Base-by-base conservation (phyloP, 2,888 invertebrate species). In the Heliconius sara region DNA sequence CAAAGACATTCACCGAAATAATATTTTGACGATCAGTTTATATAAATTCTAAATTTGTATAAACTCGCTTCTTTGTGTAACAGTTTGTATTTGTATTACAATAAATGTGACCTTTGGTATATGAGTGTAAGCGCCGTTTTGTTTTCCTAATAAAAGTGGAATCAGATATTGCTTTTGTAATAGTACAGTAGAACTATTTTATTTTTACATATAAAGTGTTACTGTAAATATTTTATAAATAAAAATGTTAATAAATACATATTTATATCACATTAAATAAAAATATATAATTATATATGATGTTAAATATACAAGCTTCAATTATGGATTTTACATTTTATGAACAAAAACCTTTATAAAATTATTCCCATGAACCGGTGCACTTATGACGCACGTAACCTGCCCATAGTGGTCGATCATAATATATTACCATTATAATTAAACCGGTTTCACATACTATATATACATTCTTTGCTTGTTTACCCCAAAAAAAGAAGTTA, bases 61-160 rank as follows among this genome's bases (percentile, higher is more conserved):
- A n/a, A 7, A 57, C 9, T n/a, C 22, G 19, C 9, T 57, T 57
- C 22, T 57, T 22, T 65, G 16, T n/a, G 13, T 39, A 25, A 74
- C 39, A 65, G 13, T 75, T 60, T 10, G 22, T 10, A 39, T 75
- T 68, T 57, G 39, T 10, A 57, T 74, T 43, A 30, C 39, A 78
- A 78, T 57, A 74, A 74, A 73, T 67, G 43, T 76, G 30, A 72
- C 76, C 43, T 47, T 70, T 75, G 74, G 57, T 57, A 65, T 65
- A 52, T 16, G 27, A 68, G 66, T 73, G 25, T 66, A 75, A 57
- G 67, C 57, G 71, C 68, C 34, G 75, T 71, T 34, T 34, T 77
- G 71, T 65, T 72, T 77, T 77, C 60, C 77, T 76, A 81, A 81
- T 81, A 79, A 81, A 78, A 67, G 43, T 27, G 27, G 67, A 77